phyloP scores from a whole-genome alignment of 2,888 invertebrate species.

The Lamproptera curius region DNA sequence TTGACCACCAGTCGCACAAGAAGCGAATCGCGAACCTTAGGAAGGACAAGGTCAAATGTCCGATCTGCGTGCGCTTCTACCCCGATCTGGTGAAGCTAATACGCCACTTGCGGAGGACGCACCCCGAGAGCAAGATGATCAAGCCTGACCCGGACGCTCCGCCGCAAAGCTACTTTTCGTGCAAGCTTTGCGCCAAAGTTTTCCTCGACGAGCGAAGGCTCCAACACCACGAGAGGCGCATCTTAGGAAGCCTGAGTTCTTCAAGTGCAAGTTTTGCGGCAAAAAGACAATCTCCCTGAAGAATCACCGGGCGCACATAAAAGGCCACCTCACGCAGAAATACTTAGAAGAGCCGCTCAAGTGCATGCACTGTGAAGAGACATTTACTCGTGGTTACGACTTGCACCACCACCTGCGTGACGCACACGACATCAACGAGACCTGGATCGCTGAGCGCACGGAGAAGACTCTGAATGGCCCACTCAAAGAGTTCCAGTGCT shows the following conservation, averaged over 20 bases:
- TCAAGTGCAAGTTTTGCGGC: slow-evolving; percentile 70
- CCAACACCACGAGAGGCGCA: slow-evolving; percentile 59
- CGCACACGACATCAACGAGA: slow-evolving; percentile 57
- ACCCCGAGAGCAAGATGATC: slow-evolving; percentile 74
- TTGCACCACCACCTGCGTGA: slow-evolving; percentile 66
- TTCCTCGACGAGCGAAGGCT: slow-evolving; percentile 58
- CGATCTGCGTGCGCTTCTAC: slow-evolving; percentile 63
- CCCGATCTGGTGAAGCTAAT: slow-evolving; percentile 65
- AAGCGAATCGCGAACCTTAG: slow-evolving; percentile 59
- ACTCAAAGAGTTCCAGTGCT: slow-evolving; percentile 64
- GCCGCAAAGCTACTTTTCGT: slow-evolving; percentile 53
- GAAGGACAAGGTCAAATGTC: slow-evolving; percentile 66
- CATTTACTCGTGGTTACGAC: slow-evolving; percentile 59
- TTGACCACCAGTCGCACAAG: slow-evolving; percentile 60
- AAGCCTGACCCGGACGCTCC: slow-evolving; percentile 70
- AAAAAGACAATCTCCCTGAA: slow-evolving; percentile 63
- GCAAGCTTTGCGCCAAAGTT: slow-evolving; percentile 66
- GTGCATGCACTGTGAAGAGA: slow-evolving; percentile 61
- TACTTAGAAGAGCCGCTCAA: slow-evolving; percentile 59
- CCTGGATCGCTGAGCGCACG: slow-evolving; percentile 62
- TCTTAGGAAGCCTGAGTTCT: slow-evolving; percentile 60
- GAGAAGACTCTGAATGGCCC: slow-evolving; percentile 50
- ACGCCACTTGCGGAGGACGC: slow-evolving; percentile 61
- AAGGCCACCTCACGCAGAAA: slow-evolving; percentile 59
- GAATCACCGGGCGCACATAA: slow-evolving; percentile 61